Evolutionary conservation across 1,140 invertebrate species (phyloP).

Genomic region (Teleogryllus occipitalis): DNA sequence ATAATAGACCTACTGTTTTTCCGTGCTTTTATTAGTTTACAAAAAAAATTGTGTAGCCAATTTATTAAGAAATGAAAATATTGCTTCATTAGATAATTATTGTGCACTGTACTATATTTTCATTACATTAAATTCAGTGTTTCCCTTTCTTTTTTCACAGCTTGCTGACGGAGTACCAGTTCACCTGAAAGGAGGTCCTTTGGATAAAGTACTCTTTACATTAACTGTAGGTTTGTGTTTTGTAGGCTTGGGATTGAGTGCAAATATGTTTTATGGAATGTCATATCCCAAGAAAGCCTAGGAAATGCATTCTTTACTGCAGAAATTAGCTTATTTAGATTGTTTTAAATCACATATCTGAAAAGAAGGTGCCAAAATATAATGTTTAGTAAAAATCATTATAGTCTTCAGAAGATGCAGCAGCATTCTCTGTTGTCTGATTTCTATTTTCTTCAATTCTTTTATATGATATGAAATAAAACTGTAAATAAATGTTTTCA

Average conservation of each 20-base stretch:
- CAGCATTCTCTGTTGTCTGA: no score
- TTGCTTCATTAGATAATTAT: neutral
- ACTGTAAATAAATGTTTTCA: no score
- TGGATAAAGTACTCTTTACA: neutral
- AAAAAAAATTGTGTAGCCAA: neutral
- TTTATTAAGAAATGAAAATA: neutral
- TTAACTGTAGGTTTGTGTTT: neutral
- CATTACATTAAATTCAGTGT: neutral
- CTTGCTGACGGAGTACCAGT: neutral
- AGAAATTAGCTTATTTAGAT: no score
- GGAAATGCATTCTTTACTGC: no score
- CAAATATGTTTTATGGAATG: neutral
- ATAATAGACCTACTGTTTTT: neutral
- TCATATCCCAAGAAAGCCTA: neutral
- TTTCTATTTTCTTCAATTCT: no score
- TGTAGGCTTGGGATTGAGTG: neutral
- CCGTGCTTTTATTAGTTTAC: neutral
- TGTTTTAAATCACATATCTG: no score
- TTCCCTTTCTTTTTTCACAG: neutral
- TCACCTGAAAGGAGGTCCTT: neutral
- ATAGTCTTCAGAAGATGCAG: no score
- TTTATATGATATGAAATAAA: no score
- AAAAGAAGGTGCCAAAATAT: no score
- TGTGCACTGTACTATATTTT: neutral
- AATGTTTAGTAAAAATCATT: no score